Conservation (phyloP, 2,888 invertebrate genomes). For the Dermolepida albohirtum region DNA sequence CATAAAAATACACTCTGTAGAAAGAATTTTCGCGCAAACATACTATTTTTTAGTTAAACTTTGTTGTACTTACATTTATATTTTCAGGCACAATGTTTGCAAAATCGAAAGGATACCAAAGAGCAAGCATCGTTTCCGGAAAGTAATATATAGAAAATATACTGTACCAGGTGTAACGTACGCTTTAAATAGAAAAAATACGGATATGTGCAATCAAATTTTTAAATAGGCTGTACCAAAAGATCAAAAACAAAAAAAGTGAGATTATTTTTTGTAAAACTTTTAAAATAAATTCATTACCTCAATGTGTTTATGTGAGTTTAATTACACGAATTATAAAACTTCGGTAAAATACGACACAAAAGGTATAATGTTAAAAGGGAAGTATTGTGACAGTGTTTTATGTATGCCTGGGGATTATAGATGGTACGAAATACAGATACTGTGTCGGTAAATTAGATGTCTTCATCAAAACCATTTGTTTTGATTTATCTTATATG, state of each 20-base stretch:
- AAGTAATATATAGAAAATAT: constrained; percentile 68
- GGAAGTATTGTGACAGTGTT: no score
- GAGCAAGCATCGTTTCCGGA: constrained; percentile 71
- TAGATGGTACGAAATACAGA: no score
- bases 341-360: no score
- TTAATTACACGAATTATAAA: neutral
- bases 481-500: no score
- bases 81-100: constrained; percentile 70
- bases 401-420: no score
- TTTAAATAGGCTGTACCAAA: constrained; percentile 44
- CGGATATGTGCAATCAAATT: constrained; percentile 76
- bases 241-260: neutral
- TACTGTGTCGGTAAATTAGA: no score
- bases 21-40: no score
- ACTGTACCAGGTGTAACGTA: constrained; percentile 77
- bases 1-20: no score
- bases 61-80: neutral
- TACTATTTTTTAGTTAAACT: no score
- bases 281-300: neutral
- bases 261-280: neutral
- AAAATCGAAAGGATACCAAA: constrained; percentile 76
- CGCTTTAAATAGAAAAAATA: constrained; percentile 81
- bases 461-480: no score
- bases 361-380: no score
- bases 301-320: neutral